phyloP scores from a whole-genome alignment of 2,888 invertebrate genomes.

The Gnatocerus cornutus region DNA sequence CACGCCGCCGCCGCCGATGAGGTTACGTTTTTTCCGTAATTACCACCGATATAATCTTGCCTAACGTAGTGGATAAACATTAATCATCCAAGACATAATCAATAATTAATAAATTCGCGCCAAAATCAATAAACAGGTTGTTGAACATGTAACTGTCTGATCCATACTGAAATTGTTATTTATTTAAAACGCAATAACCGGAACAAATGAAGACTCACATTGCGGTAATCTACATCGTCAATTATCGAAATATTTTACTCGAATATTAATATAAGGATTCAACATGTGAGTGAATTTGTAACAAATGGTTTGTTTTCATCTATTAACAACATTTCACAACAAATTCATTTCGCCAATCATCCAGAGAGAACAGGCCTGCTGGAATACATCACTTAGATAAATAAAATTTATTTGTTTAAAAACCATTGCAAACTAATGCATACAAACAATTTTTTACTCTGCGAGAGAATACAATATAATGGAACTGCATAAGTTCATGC shows the following conservation, averaged over 20 bases:
- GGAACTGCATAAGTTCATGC: constrained; percentile 1
- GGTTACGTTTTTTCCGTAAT: neutral
- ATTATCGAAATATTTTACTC: no score
- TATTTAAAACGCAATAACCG: neutral
- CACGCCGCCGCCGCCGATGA: neutral
- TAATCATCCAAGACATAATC: constrained; percentile 6
- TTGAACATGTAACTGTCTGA: constrained; percentile 1
- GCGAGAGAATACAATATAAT: neutral
- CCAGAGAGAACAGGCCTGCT: no score
- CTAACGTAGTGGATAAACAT: neutral
- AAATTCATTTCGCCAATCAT: no score
- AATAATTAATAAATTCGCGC: constrained; percentile 11
- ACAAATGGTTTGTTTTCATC: no score
- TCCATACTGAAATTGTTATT: neutral
- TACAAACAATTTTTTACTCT: no score
- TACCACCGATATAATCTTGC: neutral
- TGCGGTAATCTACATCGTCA: neutral
- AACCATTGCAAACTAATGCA: no score
- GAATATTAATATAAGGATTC: no score
- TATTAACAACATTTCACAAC: no score
- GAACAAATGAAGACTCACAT: neutral
- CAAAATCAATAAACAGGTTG: constrained; percentile 3
- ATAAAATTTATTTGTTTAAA: no score
- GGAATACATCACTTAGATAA: no score
- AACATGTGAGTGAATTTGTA: no score